A percentile compares a stretch with the other conserved stretches of the same genome.
Conservation (phyloP, 1,140 invertebrate genomes). For the Camponotus pennsylvanicus region DNA sequence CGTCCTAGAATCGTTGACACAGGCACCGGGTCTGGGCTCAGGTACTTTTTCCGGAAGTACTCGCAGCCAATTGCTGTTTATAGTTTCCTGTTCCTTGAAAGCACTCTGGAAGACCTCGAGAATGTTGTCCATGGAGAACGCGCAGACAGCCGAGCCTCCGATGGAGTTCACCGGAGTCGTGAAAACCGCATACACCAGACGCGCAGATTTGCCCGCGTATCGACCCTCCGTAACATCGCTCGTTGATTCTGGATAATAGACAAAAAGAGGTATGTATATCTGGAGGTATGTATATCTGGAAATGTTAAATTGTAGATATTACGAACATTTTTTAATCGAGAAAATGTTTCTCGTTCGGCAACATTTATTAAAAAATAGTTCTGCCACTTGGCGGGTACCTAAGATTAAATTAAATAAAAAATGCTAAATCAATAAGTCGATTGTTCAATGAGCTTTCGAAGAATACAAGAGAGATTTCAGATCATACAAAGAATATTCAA, state of each 20-base stretch:
- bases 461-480: background rate
- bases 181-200: constrained; percentile 97
- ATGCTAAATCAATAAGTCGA: background rate
- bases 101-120: constrained; percentile 95
- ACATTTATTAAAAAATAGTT: no score
- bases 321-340: background rate
- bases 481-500: background rate
- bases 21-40: constrained; percentile 93
- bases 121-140: constrained; percentile 96
- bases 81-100: constrained; percentile 97
- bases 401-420: background rate
- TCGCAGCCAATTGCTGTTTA: constrained; percentile 97
- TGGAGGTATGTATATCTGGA: background rate
- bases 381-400: no score
- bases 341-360: no score
- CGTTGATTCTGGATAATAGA: constrained; percentile 89
- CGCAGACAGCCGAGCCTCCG: constrained; percentile 98
- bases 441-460: background rate
- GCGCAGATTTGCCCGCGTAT: constrained; percentile 88
- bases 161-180: constrained; percentile 98
- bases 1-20: constrained; percentile 96
- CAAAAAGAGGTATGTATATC: background rate
- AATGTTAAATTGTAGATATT: background rate
- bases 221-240: constrained; percentile 91
- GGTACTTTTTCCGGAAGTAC: constrained; percentile 92